Evolutionary conservation across 2,797 vertebrate species (phyloP), one percentile per base, ranked within the genome.

Genomic region (Gobio occitaniae): DNA sequence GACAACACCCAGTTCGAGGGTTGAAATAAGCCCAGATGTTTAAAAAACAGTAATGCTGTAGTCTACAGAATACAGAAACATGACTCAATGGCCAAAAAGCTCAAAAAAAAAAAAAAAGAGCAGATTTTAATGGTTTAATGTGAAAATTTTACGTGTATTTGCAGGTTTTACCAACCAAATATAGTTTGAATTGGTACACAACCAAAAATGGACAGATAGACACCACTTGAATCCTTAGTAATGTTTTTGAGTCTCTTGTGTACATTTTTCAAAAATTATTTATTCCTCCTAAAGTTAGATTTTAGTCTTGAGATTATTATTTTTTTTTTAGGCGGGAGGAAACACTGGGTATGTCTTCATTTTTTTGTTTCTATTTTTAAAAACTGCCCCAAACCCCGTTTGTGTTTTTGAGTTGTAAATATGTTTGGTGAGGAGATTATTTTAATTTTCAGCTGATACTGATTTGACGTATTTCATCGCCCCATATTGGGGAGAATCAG

Each of bases 401-500:
- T 93, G 88, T 89, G 65, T 87, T 84, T 89, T 89, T 92, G 90
- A 90, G 93, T 90, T 96, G 95, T 95, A 95, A 87, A 96, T 96
- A 89, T 91, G 92, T 94, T 92, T 92, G 89, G 93, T 87, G 83
- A 90, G 91, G 91, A 94, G 93, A 93, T 90, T 90, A 84, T 93
- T 93, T 92, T 91, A 90, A 59, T 90, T 90, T 92, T 92, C 81
- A 91, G 90, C 84, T 90, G 90, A 91, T 88, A 89, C 80, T 92
- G 91, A 91, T 92, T 92, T 93, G 89, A 94, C 90, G 92, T 93
- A 92, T 92, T 89, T 89, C 91, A 86, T 95, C 93, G 91, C 94
- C 95, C 95, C 95, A 96, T 96, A 96, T 96, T 96, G 95, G 94
- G 95, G 95, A 91, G 92, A 92, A 91, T 88, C 86, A 72, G 86